A percentile compares a stretch with the other conserved stretches of the same genome.
These are phyloP conservation scores for Trididemnum clinides DNA, from an alignment of 23 tunicate species.

Conservation along the genomic window DNA sequence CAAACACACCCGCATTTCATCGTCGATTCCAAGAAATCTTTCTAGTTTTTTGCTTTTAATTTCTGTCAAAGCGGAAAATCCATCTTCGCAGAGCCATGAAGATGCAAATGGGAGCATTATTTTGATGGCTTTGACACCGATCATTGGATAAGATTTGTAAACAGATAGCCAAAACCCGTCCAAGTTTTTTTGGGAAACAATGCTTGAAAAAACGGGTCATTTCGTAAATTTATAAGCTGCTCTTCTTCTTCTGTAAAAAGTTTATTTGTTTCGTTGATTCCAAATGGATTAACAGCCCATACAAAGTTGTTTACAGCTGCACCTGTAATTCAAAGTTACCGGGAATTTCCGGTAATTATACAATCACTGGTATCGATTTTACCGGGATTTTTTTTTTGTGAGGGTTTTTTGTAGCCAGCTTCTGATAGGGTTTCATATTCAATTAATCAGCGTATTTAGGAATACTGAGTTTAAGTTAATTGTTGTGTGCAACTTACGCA, in stretches of 20 bases:
- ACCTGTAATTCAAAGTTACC: too few species aligned
- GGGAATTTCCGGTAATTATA: too few species aligned
- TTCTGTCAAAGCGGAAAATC: conserved; percentile 55
- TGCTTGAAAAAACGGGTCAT: conserved; percentile 25
- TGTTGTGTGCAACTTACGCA: too few species aligned
- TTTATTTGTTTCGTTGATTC: conserved; percentile 19
- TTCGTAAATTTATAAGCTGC: conserved; percentile 34
- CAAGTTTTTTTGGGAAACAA: conserved; percentile 22
- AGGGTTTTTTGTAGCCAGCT: too few species aligned
- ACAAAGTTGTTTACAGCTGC: too few species aligned
- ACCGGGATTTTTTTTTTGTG: too few species aligned
- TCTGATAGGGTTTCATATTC: too few species aligned
- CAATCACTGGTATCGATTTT: too few species aligned
- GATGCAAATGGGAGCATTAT: conserved; percentile 55
- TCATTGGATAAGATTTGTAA: conserved; percentile 49
- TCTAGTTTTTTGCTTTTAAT: conserved; percentile 45
- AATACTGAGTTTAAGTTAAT: too few species aligned
- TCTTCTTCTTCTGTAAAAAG: conserved; percentile 33
- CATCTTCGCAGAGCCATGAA: conserved; percentile 44
- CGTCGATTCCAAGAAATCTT: conserved; percentile 36
- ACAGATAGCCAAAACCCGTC: conserved; percentile 55
- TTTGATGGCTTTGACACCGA: conserved; percentile 59
- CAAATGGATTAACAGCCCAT: conserved; percentile 9
- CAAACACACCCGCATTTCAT: conserved; percentile 38
- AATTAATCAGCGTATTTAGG: too few species aligned